phyloP scores from a whole-genome alignment of 2,797 vertebrate species.

The Champsocephalus esox region DNA sequence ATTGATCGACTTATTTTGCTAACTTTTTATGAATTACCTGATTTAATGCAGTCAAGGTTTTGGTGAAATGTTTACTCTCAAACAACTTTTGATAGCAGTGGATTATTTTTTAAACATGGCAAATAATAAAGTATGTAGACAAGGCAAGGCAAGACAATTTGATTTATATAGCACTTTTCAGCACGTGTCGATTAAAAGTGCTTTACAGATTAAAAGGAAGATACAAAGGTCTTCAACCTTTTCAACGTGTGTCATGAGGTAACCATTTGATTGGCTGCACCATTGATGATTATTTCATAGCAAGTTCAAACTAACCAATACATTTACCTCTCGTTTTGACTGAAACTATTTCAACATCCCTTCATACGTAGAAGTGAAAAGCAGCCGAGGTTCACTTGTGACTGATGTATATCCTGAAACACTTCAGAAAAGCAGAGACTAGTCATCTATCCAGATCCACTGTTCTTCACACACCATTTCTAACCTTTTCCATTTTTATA shows the following conservation, averaged over 20 bases:
- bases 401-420: conserved; percentile 19
- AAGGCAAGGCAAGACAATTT: no score
- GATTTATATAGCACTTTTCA: no score
- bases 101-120: background rate
- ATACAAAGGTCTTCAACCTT: background rate
- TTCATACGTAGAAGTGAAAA: conserved; percentile 15
- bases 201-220: no score
- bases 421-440: conserved; percentile 21
- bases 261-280: background rate
- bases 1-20: conserved; percentile 57
- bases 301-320: no score
- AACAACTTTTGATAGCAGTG: background rate
- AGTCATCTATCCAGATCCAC: conserved; percentile 28
- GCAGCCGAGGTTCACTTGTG: conserved; percentile 19
- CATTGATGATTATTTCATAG: background rate
- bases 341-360: conserved; percentile 17
- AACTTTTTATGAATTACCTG: conserved; percentile 55
- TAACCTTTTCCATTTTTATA: conserved; percentile 24
- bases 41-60: conserved; percentile 39
- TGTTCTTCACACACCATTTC: conserved; percentile 28
- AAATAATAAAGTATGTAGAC: background rate
- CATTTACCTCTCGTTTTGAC: conserved; percentile 21
- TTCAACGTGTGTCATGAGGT: conserved; percentile 1
- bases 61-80: background rate
- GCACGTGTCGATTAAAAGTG: no score